Base-by-base conservation (phyloP, 2,797 vertebrate species). In the Odontamblyopus rebecca region DNA sequence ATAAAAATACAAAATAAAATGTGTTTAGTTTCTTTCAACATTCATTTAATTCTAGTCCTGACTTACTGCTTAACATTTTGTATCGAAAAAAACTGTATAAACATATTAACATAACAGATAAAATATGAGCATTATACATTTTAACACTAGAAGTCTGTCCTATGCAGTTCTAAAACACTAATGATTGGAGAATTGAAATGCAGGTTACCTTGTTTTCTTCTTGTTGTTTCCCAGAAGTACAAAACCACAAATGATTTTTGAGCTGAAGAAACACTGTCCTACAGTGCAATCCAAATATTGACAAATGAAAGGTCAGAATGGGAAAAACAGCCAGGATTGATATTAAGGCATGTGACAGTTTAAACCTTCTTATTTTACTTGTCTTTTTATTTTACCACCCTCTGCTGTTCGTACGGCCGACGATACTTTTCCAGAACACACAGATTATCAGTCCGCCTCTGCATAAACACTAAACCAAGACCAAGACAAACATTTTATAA, bases 181-280 rank as follows among this genome's bases (percentile, higher is more conserved):
- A 51, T 32, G 11, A 56, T 56, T 56, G 11, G 7, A 29, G 6
- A 11, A 59, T 4, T 59, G 23, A 26, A 59, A 29, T 16, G 59
- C 16, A 38, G 18, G 32, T 66, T 29, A 66, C 64, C 64, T 66
- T 26, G 41, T 65, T 38, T 44, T 48, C 41, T 48, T 65, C 11
- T 27, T 29, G 26, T 8, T 53, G 64, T 16, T 18, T 65, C 63
- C 6, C 27, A 66, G 51, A 27, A 50, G 64, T 51, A 44, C 44
- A 66, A 30, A 50, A 8, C 6, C 64, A 48, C 29, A 6, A 66
- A 19, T 51, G 44, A 44, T 5, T 64, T 48, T 15, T 23, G 3
- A 12, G 4, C 5, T 48, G 41, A 48, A 41, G 38, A 48, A 64
- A 44, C 38, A 15, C 38, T 12, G 7, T 18, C 38, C 0, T 61